Conservation (phyloP, 2,113 vertebrate genomes). For the Cebus imitator region DNA sequence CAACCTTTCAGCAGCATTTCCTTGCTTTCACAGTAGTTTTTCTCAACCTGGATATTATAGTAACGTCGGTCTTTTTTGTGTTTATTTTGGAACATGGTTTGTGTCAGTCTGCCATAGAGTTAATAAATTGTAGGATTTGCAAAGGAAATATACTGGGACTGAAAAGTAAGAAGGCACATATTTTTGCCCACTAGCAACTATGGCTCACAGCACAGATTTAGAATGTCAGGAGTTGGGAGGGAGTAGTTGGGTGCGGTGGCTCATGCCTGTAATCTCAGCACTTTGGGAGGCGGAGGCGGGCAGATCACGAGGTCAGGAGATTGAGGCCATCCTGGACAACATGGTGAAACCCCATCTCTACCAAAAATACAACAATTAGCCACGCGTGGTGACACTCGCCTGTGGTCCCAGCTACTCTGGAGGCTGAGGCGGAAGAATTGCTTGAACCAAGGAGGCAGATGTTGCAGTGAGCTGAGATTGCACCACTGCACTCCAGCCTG, state of each 20-base stretch:
- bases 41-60: constrained; percentile 55
- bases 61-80: constrained; percentile 48
- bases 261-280: too few relatives aligned
- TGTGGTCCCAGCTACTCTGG: too few relatives aligned
- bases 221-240: constrained; percentile 3
- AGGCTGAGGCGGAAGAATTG: too few relatives aligned
- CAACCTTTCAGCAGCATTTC: background rate
- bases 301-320: too few relatives aligned
- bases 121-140: constrained; percentile 71
- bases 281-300: too few relatives aligned
- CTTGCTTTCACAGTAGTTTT: constrained; percentile 44
- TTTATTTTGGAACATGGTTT: constrained; percentile 59
- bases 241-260: background rate
- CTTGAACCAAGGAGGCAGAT: too few relatives aligned
- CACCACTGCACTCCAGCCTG: too few relatives aligned
- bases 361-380: too few relatives aligned
- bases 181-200: constrained; percentile 2
- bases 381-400: too few relatives aligned
- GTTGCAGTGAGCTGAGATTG: too few relatives aligned
- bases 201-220: constrained; percentile 12
- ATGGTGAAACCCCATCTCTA: too few relatives aligned
- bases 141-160: constrained; percentile 63
- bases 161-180: constrained; percentile 53
- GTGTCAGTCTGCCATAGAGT: constrained; percentile 58
- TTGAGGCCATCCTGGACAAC: too few relatives aligned